A percentile compares a stretch with the other conserved stretches of the same genome.
Conservation (phyloP, 2,113 vertebrate species). For the Vireo altiloquus region DNA sequence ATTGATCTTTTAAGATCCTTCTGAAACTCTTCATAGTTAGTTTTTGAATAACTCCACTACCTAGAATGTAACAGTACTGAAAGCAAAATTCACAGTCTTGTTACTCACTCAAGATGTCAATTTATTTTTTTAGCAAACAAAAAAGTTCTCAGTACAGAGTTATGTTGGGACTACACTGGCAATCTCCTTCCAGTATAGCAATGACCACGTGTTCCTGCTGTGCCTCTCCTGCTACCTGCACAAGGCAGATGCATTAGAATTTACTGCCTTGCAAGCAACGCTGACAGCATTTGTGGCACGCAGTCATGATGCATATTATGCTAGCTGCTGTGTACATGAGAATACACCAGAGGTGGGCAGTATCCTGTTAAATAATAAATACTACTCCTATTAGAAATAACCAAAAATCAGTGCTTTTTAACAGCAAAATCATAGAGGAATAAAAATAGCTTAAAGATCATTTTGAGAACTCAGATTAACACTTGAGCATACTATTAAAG, state of each 20-base stretch:
- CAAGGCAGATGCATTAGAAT: neutral
- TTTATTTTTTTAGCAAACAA: neutral
- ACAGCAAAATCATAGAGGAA: neutral
- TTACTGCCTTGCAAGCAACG: neutral
- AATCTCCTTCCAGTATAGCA: neutral
- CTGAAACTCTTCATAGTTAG: neutral
- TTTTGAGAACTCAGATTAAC: neutral
- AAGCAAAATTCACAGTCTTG: neutral
- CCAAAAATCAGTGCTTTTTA: neutral
- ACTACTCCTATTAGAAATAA: neutral
- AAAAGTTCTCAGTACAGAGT: neutral
- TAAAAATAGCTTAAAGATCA: neutral
- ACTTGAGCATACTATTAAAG: neutral
- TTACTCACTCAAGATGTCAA: neutral
- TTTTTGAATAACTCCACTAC: neutral
- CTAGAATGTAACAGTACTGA: neutral
- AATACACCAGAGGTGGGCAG: neutral
- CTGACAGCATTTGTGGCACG: neutral
- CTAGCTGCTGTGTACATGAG: neutral
- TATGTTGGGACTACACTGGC: neutral
- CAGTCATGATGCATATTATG: accelerated
- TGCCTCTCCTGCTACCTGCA: neutral
- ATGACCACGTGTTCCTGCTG: neutral
- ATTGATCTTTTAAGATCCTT: neutral
- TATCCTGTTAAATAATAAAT: neutral